phyloP scores from a whole-genome alignment of 2,797 vertebrate genomes.

The Sebastolobus altivelis region DNA sequence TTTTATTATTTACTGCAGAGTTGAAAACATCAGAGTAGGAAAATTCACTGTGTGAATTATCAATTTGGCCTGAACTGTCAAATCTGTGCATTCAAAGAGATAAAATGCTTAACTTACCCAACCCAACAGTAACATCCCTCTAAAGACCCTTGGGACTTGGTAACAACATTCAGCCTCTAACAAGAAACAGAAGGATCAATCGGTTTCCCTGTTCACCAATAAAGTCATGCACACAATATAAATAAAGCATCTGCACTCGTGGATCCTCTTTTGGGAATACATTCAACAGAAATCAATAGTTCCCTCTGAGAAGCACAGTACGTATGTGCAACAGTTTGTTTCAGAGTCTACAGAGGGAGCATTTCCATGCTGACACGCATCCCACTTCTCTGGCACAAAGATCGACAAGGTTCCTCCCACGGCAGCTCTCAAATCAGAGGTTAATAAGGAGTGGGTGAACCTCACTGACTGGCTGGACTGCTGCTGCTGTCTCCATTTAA shows the following conservation, averaged over 20 bases:
- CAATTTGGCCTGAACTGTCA: not conserved
- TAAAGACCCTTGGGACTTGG: conserved; percentile 4
- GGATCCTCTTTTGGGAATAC: conserved; percentile 48
- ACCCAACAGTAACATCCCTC: not conserved
- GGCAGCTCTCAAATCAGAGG: conserved; percentile 31
- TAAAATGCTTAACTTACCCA: not conserved
- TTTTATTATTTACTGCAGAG: conserved; percentile 1
- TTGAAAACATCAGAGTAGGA: not conserved
- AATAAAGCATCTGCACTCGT: conserved; percentile 42
- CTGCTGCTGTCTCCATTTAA: conserved; percentile 28
- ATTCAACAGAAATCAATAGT: conserved; percentile 65
- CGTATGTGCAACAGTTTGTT: conserved; percentile 51
- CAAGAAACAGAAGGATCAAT: conserved; percentile 43
- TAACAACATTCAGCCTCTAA: conserved; percentile 26
- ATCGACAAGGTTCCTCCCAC: conserved; percentile 41
- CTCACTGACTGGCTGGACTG: conserved; percentile 20
- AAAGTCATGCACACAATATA: conserved; percentile 44
- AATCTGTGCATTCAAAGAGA: not conserved
- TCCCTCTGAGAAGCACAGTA: conserved; percentile 39
- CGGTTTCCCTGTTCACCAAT: conserved; percentile 30
- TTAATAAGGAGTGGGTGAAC: conserved; percentile 58
- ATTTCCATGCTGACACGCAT: conserved; percentile 37
- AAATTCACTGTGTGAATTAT: not conserved
- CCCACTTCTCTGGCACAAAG: conserved; percentile 32
- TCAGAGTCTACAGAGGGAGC: conserved; percentile 33